These are phyloP conservation scores for Lucifuga dentata DNA, from an alignment of 2,113 vertebrate genomes.

Conservation along the genomic window DNA sequence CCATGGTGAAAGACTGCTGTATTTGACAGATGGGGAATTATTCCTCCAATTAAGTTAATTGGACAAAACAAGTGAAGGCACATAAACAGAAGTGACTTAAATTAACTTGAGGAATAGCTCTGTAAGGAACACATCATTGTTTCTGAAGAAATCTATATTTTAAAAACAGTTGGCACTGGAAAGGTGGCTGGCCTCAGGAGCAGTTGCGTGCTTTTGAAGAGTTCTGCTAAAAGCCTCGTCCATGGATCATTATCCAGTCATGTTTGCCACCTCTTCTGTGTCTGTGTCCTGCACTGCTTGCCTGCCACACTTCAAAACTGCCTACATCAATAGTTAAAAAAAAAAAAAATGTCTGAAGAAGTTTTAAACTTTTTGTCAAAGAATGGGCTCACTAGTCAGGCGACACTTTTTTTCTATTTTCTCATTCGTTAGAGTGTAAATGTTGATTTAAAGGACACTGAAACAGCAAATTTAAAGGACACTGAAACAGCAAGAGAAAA, in stretches of 20 bases:
- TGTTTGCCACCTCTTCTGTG: constrained; percentile 38
- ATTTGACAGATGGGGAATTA: constrained; percentile 71
- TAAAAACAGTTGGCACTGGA: constrained; percentile 11
- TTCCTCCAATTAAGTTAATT: constrained; percentile 80
- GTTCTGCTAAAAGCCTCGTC: constrained; percentile 43
- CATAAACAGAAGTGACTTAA: constrained; percentile 52
- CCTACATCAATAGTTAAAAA: constrained; percentile 42
- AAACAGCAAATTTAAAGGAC: no score
- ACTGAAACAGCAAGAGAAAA: no score
- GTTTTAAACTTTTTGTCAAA: constrained; percentile 48
- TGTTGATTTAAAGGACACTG: not conserved
- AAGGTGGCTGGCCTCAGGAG: constrained; percentile 24
- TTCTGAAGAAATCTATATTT: constrained; percentile 43
- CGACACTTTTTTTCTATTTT: constrained; percentile 7
- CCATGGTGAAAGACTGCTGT: constrained; percentile 69
- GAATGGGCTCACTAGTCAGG: not conserved
- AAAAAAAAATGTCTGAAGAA: constrained; percentile 20
- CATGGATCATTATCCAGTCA: constrained; percentile 67
- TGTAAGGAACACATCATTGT: constrained; percentile 32
- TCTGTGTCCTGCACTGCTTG: constrained; percentile 16
- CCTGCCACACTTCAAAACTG: constrained; percentile 44
- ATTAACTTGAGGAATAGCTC: constrained; percentile 43
- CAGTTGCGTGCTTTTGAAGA: constrained; percentile 49
- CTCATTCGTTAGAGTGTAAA: not conserved
- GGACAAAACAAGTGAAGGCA: constrained; percentile 69